Percentiles rank a stretch among this genome's conserved stretches.
Conservation (phyloP, 1,140 invertebrate genomes). For the Drosophila eugracilis region DNA sequence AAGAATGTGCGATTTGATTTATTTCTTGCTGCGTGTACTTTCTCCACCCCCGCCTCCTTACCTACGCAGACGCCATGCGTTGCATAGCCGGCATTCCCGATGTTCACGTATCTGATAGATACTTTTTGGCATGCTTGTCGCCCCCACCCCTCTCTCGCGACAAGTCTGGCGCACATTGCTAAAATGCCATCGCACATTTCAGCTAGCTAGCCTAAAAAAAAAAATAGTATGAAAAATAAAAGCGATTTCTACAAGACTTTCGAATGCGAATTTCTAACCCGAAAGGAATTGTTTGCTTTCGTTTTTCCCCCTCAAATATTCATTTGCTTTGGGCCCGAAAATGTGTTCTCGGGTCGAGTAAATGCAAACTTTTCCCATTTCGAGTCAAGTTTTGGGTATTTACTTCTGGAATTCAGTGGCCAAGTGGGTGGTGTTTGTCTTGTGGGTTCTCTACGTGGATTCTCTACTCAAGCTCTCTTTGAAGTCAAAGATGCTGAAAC, state of each 20-base stretch:
- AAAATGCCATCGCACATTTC: conserved; percentile 72
- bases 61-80: conserved; percentile 58
- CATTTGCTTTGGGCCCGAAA: conserved; percentile 35
- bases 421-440: conserved; percentile 16
- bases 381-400: conserved; percentile 45
- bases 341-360: conserved; percentile 24
- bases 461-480: too few species aligned
- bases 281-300: conserved; percentile 47
- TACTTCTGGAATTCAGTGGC: conserved; percentile 41
- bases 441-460: conserved; percentile 16
- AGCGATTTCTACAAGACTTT: conserved; percentile 46
- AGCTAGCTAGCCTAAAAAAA: conserved; percentile 25
- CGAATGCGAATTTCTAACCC: conserved; percentile 50
- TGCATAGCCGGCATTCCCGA: conserved; percentile 71
- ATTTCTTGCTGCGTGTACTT: conserved; percentile 45
- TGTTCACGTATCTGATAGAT: conserved; percentile 57
- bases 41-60: not conserved
- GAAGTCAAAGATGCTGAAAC: conserved; percentile 15
- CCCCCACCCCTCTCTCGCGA: not conserved
- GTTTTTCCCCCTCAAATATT: conserved; percentile 48
- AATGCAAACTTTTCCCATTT: conserved; percentile 52
- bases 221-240: not conserved
- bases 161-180: conserved; percentile 67
- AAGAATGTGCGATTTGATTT: conserved; percentile 51
- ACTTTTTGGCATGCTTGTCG: conserved; percentile 62